Conservation (phyloP, 2,888 invertebrate genomes). For the Dysmachus trigonus region DNA sequence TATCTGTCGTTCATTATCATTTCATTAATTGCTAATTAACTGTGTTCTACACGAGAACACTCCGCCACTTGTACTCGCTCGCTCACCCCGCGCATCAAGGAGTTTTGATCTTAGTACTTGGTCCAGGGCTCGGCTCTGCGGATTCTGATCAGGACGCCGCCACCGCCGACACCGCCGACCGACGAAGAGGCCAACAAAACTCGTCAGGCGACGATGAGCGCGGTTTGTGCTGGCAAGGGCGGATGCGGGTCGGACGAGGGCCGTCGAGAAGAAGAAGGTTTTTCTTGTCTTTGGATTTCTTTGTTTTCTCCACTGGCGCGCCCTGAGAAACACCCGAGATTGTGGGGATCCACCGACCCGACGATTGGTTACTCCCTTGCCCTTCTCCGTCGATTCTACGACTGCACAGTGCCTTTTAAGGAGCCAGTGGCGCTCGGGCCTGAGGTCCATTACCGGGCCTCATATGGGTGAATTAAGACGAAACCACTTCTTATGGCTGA, state of each 20-base stretch:
- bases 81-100: neutral
- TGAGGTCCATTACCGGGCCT: neutral
- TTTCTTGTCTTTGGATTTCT: constrained; percentile 20
- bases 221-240: neutral
- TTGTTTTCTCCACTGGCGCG: constrained; percentile 19
- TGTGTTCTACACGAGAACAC: constrained; percentile 57
- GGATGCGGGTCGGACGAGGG: neutral
- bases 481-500: constrained; percentile 3
- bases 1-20: constrained; percentile 62
- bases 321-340: constrained; percentile 17
- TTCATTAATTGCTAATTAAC: constrained; percentile 63
- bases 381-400: neutral
- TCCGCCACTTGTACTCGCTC: constrained; percentile 8
- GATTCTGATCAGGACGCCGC: neutral
- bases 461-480: constrained; percentile 33
- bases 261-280: neutral
- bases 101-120: neutral
- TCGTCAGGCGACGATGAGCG: neutral
- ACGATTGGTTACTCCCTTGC: neutral
- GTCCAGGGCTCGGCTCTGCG: neutral
- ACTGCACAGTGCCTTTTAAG: neutral
- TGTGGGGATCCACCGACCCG: neutral
- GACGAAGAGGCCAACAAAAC: neutral
- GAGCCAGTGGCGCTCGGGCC: neutral
- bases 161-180: too few relatives aligned